Conservation (phyloP, 1,140 invertebrate genomes). For the Arctopsyche grandis region DNA sequence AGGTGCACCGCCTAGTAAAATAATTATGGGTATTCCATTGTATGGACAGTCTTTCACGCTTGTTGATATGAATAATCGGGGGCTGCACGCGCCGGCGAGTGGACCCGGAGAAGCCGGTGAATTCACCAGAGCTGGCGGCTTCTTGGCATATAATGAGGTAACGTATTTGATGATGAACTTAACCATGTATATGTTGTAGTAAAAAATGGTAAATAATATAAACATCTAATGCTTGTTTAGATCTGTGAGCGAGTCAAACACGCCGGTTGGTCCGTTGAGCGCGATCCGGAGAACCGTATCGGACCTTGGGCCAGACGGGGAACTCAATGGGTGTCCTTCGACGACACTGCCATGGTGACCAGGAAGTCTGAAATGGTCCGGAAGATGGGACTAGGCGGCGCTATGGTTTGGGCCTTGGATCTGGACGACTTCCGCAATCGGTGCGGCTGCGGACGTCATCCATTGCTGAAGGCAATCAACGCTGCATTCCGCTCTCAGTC, state of each 20-base stretch:
- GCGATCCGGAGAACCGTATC: conserved; percentile 71
- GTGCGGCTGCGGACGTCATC: conserved; percentile 72
- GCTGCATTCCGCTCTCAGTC: conserved; percentile 67
- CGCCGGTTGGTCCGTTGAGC: conserved; percentile 73
- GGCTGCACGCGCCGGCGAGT: conserved; percentile 66
- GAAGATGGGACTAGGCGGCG: conserved; percentile 73
- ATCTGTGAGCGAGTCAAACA: conserved; percentile 72
- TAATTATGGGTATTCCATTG: conserved; percentile 71
- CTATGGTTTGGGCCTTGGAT: conserved; percentile 84
- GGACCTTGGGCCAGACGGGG: conserved; percentile 79
- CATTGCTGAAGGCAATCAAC: conserved; percentile 68
- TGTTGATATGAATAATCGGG: conserved; percentile 63
- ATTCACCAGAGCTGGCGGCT: conserved; percentile 73
- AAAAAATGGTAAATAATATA: no score
- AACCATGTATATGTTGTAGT: not conserved
- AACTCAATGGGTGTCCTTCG: conserved; percentile 86
- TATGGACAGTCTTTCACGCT: conserved; percentile 76
- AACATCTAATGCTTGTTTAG: conserved; percentile 56
- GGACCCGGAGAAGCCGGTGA: conserved; percentile 71
- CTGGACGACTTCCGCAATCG: conserved; percentile 79
- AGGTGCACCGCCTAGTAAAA: conserved; percentile 68
- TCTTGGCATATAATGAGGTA: conserved; percentile 79
- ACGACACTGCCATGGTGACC: conserved; percentile 75
- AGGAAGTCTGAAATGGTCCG: conserved; percentile 69
- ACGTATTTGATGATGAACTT: not conserved